Conservation (phyloP, 2,113 vertebrate species). For the Mellivora capensis region DNA sequence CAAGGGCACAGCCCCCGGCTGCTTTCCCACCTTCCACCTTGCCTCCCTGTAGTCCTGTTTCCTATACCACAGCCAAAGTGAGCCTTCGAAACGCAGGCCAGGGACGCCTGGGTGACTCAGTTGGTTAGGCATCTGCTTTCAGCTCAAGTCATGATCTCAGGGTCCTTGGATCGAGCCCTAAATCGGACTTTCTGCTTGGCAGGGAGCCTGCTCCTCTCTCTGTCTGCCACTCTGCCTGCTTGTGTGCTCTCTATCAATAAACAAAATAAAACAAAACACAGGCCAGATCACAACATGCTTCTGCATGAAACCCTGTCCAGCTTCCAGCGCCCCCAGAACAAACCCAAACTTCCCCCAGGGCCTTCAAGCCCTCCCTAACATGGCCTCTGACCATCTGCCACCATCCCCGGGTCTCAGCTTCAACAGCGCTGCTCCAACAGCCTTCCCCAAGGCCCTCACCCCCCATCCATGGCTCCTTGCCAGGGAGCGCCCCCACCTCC, state of each 20-base stretch:
- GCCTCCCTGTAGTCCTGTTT: not conserved
- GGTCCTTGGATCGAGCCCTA: not conserved
- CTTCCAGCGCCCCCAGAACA: not conserved
- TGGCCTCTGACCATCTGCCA: not conserved
- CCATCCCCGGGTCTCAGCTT: not conserved
- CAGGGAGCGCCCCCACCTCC: not conserved
- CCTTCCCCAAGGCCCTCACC: too few relatives aligned
- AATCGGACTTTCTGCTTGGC: not conserved
- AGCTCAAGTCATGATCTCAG: not conserved
- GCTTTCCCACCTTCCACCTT: not conserved
- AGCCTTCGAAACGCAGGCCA: not conserved
- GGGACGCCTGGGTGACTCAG: not conserved
- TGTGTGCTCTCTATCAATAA: not conserved
- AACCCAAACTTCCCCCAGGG: too few relatives aligned
- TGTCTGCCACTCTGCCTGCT: not conserved
- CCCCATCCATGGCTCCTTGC: too few relatives aligned
- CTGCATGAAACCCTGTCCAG: not conserved
- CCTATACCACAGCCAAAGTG: not conserved
- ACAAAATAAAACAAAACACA: not conserved
- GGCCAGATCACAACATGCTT: not conserved
- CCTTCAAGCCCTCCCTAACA: not conserved
- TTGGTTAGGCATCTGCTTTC: not conserved
- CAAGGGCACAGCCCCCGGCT: not conserved
- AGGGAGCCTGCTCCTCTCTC: not conserved
- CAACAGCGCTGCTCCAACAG: fast-evolving